Conservation (phyloP, 1,140 invertebrate species). For the Drosophila sulfurigaster region DNA sequence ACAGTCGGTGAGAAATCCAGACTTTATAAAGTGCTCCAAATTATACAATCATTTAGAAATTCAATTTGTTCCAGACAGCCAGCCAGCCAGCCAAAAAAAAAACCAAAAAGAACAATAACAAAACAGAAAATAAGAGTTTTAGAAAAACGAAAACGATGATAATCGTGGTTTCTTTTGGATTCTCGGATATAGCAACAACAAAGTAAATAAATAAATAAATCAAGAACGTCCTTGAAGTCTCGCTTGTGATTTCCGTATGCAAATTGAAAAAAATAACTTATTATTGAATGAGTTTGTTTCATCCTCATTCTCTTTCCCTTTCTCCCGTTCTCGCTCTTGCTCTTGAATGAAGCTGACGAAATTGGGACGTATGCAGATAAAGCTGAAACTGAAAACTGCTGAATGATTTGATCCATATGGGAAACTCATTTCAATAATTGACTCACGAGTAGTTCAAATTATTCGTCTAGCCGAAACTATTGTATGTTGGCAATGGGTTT, state of each 20-base stretch:
- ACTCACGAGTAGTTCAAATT: slow-evolving; percentile 2
- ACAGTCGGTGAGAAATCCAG: slow-evolving; percentile 68
- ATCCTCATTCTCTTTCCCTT: background rate
- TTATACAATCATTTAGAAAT: slow-evolving; percentile 84
- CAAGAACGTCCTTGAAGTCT: slow-evolving; percentile 79
- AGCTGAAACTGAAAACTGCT: slow-evolving; percentile 5
- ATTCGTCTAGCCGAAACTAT: slow-evolving; percentile 27
- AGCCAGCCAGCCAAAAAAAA: slow-evolving; percentile 13
- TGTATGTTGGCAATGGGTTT: background rate
- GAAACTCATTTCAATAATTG: slow-evolving; percentile 13
- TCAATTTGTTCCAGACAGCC: slow-evolving; percentile 78
- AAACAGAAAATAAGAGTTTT: slow-evolving; percentile 11
- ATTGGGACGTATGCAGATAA: background rate
- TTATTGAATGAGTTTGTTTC: slow-evolving; percentile 31
- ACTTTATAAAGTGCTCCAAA: slow-evolving; percentile 79
- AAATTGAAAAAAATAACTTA: slow-evolving; percentile 57
- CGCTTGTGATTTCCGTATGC: slow-evolving; percentile 80
- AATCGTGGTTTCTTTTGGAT: slow-evolving; percentile 44
- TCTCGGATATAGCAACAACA: slow-evolving; percentile 42
- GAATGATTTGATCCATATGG: slow-evolving; percentile 2
- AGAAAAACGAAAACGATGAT: slow-evolving; percentile 33
- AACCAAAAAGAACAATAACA: slow-evolving; percentile 24
- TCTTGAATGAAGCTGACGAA: background rate
- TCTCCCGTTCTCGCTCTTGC: too few relatives aligned
- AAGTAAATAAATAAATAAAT: slow-evolving; percentile 81